Conservation (phyloP, 2,888 invertebrate genomes). For the Macropis europaea region DNA sequence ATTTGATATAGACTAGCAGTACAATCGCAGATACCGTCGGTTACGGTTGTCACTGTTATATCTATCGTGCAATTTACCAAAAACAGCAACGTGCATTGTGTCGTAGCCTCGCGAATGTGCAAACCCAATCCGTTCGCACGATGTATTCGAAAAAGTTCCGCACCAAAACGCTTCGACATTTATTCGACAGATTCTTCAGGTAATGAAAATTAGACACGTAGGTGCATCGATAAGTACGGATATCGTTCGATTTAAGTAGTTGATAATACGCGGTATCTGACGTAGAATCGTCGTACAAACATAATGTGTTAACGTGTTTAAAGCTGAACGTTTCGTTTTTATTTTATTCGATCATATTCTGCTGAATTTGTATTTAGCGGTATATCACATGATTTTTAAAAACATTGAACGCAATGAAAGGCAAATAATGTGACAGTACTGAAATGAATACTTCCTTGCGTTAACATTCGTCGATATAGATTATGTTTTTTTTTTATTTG, state of each 20-base stretch:
- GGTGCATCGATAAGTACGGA: neutral
- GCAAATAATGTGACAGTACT: too few relatives aligned
- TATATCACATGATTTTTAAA: too few relatives aligned
- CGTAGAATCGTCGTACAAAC: too few relatives aligned
- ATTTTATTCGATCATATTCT: too few relatives aligned
- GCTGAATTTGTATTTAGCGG: too few relatives aligned
- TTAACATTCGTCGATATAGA: too few relatives aligned
- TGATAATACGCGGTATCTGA: neutral
- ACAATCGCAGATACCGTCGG: slow-evolving; percentile 4
- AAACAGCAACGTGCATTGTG: neutral
- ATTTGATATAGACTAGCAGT: slow-evolving; percentile 35
- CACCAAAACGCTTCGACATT: slow-evolving; percentile 37
- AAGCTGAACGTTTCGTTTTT: too few relatives aligned
- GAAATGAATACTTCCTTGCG: too few relatives aligned
- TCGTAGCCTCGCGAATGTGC: neutral
- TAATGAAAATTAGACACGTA: slow-evolving; percentile 36
- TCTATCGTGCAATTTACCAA: slow-evolving; percentile 6
- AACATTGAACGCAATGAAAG: too few relatives aligned
- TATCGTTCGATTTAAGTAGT: neutral
- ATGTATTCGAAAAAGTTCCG: slow-evolving; percentile 34
- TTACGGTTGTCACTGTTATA: slow-evolving; percentile 4
- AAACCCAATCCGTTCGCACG: neutral
- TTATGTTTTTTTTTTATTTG: too few relatives aligned
- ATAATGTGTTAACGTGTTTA: too few relatives aligned
- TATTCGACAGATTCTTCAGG: slow-evolving; percentile 58